phyloP scores from a whole-genome alignment of 2,888 invertebrate genomes.

The Sesamia inferens region DNA sequence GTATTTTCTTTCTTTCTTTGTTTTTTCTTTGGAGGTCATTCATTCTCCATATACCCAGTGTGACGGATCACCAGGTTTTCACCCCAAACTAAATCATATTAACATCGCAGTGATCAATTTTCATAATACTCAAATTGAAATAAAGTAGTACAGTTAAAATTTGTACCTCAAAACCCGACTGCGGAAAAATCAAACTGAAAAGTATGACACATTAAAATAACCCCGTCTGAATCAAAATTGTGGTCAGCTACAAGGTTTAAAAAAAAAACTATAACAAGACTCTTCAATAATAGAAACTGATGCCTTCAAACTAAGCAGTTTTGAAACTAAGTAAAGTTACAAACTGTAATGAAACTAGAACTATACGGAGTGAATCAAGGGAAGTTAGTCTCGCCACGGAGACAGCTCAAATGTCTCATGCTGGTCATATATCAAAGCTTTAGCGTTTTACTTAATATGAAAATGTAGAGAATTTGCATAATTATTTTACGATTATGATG shows the following conservation, averaged over 20 bases:
- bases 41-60: not conserved
- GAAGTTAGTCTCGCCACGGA: constrained; percentile 20
- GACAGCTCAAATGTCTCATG: constrained; percentile 18
- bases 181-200: not conserved
- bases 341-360: constrained; percentile 39
- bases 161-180: too few relatives aligned
- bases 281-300: not conserved
- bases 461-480: not conserved
- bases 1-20: too few relatives aligned
- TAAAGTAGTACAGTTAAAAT: too few relatives aligned
- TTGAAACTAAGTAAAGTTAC: constrained; percentile 27
- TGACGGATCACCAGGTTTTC: not conserved
- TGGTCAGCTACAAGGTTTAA: not conserved
- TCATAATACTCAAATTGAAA: not conserved
- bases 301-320: not conserved
- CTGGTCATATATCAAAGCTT: constrained; percentile 24
- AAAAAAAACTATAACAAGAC: not conserved
- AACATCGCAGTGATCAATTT: not conserved
- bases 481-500: not conserved
- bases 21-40: too few relatives aligned
- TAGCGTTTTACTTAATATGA: constrained; percentile 27
- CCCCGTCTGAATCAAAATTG: not conserved
- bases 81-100: not conserved
- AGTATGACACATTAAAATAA: not conserved
- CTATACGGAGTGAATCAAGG: constrained; percentile 39